A percentile compares a stretch with the other conserved stretches of the same genome.
These are phyloP conservation scores for Lithophane leautieri DNA, from an alignment of 2,888 invertebrate genomes.

Conservation along the genomic window DNA sequence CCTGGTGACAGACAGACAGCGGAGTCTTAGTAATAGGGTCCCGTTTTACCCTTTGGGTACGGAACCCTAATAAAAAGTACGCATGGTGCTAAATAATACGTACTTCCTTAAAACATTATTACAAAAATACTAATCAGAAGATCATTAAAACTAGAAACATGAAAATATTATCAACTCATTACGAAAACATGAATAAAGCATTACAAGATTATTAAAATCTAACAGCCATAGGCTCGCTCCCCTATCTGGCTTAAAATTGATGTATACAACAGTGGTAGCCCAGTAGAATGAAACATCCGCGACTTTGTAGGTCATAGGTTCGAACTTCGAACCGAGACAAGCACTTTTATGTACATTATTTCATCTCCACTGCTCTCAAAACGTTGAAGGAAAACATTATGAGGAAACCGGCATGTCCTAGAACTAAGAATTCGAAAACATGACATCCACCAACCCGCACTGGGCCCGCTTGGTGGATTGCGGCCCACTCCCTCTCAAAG, in stretches of 20 bases:
- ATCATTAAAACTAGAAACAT: background rate
- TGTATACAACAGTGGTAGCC: no score
- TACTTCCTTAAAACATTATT: constrained; percentile 2
- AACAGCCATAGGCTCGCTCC: no score
- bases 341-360: background rate
- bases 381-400: background rate
- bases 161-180: background rate
- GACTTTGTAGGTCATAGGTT: background rate
- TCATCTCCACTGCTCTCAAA: background rate
- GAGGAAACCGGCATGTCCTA: background rate
- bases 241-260: background rate
- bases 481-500: background rate
- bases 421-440: background rate
- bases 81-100: background rate
- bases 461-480: background rate
- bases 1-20: no score
- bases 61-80: no score
- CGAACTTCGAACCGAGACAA: no score
- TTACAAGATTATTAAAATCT: constrained; percentile 7
- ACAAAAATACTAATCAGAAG: background rate
- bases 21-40: no score
- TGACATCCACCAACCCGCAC: background rate
- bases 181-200: constrained; percentile 21
- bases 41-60: no score
- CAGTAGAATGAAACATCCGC: background rate